Base-by-base conservation (phyloP, 2,113 vertebrate species). In the Phasianus colchicus region DNA sequence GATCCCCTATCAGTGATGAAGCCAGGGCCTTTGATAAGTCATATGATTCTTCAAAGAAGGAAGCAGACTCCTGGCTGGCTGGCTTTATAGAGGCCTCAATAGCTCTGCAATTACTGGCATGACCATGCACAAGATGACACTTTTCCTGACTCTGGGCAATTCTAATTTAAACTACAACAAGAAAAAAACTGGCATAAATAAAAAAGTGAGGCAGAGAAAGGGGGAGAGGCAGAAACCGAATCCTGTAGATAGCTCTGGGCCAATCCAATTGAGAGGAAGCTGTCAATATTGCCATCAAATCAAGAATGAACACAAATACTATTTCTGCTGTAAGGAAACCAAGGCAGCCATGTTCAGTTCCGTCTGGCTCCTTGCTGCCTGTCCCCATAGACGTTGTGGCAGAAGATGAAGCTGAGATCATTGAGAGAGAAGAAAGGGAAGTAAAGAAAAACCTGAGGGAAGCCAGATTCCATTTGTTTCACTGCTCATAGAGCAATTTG, bases 381-480 rank as follows among this genome's bases (percentile, higher is more conserved):
- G 66, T 78, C 73, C 8, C 47, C 2, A 1, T 2, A 5, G 60
- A 52, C 4, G 3, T 34, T 2, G 32, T 0, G 25, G 71, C 67
- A 36, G 54, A 54, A 55, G 32, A 73, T 2, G 1, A 72, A 83
- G 55, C 36, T 36, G 65, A 82, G 70, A 19, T 70, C 71, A 76
- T 25, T 45, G 22, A 29, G 19, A 22, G 22, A 76, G 13, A 78
- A 29, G 1, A 47, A 84, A 72, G n/a, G 24, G 30, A 89, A 34
- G 58, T 42, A 55, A 50, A 83, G 48, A 57, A 85, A 70, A 93
- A 92, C 38, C 58, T 92, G 93, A 95, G 76, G 50, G 75, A 92
- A 94, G 91, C 79, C 95, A 95, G 92, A 89, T 16, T 66, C 66
- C 43, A 13, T 76, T 66, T 76, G 75, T 36, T 79, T 36, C 48